phyloP scores from a whole-genome alignment of 2,797 vertebrate genomes.

The Spheniscus humboldti region DNA sequence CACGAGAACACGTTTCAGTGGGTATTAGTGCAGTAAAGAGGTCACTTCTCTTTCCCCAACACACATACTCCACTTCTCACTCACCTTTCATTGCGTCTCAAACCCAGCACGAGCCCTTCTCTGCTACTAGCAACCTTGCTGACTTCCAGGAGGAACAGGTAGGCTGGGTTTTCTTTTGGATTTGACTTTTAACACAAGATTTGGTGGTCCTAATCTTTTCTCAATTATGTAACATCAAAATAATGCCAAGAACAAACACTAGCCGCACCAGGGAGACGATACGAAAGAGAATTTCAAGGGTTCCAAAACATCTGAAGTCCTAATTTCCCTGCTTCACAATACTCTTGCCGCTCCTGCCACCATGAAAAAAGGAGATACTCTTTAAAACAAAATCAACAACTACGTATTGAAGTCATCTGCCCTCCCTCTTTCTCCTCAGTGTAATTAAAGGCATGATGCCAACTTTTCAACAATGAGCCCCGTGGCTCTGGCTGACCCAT shows the following conservation, averaged over 20 bases:
- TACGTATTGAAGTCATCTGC: not conserved
- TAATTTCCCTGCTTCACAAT: not conserved
- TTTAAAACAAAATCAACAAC: slow-evolving; percentile 34
- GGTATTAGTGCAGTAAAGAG: not conserved
- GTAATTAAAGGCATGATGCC: not conserved
- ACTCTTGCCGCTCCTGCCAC: not conserved
- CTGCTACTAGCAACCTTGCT: not conserved
- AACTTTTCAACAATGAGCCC: not conserved
- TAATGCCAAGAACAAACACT: not conserved
- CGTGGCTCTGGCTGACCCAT: not conserved
- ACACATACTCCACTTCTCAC: not conserved
- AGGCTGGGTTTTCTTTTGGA: not conserved
- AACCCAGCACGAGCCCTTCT: slow-evolving; percentile 1
- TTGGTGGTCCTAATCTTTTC: not conserved
- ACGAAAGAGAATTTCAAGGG: not conserved
- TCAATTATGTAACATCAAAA: slow-evolving; percentile 2
- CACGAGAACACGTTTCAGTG: not conserved
- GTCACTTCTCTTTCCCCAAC: not conserved
- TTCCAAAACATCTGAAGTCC: not conserved
- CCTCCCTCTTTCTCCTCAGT: not conserved
- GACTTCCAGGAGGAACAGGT: slow-evolving; percentile 2
- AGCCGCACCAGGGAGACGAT: accelerated
- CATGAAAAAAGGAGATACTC: not conserved
- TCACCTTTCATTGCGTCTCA: not conserved
- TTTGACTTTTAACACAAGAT: not conserved